A percentile compares a stretch with the other conserved stretches of the same genome.
Evolutionary conservation across 2,888 invertebrate species (phyloP).

Genomic region (Dolomedes plantarius): DNA sequence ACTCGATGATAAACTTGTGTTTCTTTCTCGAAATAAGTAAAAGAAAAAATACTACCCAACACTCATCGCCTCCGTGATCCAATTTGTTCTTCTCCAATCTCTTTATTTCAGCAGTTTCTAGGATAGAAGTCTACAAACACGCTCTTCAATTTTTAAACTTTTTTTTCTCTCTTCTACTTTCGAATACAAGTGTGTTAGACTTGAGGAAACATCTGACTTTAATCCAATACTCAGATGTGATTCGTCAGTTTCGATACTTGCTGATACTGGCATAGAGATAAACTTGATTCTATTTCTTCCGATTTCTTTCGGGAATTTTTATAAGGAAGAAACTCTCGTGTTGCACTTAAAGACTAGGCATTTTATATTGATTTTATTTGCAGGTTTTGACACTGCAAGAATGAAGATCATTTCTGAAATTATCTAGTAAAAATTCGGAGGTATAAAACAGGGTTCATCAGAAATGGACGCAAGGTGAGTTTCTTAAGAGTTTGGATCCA

Average conservation of each 20-base stretch:
- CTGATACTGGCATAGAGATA: background rate
- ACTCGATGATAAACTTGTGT: too few species aligned
- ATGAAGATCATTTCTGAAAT: too few species aligned
- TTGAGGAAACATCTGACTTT: background rate
- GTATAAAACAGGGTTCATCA: too few species aligned
- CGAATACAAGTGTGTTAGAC: background rate
- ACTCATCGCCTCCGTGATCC: slow-evolving; percentile 5
- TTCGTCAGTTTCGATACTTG: slow-evolving; percentile 6
- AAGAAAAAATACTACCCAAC: background rate
- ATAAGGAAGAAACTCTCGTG: too few species aligned
- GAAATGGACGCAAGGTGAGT: too few species aligned
- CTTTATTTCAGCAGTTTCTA: slow-evolving; percentile 44
- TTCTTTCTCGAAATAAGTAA: too few species aligned
- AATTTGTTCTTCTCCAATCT: slow-evolving; percentile 14
- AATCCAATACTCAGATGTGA: slow-evolving; percentile 1
- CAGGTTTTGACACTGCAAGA: too few species aligned
- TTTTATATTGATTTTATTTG: too few species aligned
- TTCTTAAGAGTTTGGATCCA: too few species aligned
- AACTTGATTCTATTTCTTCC: background rate
- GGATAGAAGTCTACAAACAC: slow-evolving; percentile 50
- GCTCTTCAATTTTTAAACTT: slow-evolving; percentile 64
- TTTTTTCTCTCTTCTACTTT: slow-evolving; percentile 26
- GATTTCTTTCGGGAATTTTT: too few species aligned
- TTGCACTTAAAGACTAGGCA: too few species aligned
- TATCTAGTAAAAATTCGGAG: too few species aligned